Evolutionary conservation across 2,113 vertebrate genomes (phyloP), one percentile per base, ranked within the genome.

Genomic region (Chionodraco myersi): DNA sequence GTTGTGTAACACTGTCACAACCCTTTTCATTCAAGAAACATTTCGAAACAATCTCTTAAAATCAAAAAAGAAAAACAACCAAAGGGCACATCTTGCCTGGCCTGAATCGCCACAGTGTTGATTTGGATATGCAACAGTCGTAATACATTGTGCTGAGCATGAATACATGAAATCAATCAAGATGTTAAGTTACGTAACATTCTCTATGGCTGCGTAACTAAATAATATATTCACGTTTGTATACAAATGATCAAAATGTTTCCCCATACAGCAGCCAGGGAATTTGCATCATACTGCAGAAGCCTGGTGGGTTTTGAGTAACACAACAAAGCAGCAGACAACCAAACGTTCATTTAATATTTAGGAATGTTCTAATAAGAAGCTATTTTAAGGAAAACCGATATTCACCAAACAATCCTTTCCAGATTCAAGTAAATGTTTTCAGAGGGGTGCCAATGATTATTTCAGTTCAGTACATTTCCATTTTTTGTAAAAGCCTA

Each of bases 101-200:
- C 84, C 75, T 86, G 83, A 82, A 77, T 72, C 72, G 82, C 90
- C 89, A 84, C 86, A 82, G 82, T 78, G 68, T 79, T 83, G 84
- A 84, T 88, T 88, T 85, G 73, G 78, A 72, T 59, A 74, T 75
- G 64, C 82, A 79, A 77, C 68, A 82, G 75, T 86, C 73, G 67
- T 51, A 66, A 70, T 69, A 72, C 41, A 47, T 56, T 34, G 80
- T 77, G 84, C 82, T 69, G 72, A 85, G 78, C 76, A 6, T 21
- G 49, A 76, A 12, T 41, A 83, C 64, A 30, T 76, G 1, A 75
- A 52, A 84, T 45, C 56, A 71, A 71, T 74, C 52, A 56, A 75
- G 10, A 73, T 68, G 49, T 52, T 75, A 61, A 78, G 77, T 69
- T 26, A 67, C 13, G 65, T 10, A 45, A 71, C 45, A 51, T 36